Evolutionary conservation across 2,888 invertebrate genomes (phyloP).

Genomic region (Myathropa florea): DNA sequence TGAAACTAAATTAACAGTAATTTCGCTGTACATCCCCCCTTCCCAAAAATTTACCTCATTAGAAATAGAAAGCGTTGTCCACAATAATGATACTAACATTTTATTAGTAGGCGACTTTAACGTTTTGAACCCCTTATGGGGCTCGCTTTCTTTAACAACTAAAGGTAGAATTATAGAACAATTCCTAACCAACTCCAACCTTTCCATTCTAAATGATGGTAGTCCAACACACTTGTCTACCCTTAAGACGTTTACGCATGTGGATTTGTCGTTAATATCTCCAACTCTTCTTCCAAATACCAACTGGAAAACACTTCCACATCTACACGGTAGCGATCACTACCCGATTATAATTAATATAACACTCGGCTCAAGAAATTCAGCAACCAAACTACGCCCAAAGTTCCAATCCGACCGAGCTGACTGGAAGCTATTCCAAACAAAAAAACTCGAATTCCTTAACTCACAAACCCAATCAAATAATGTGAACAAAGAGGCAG

Average conservation of each 20-base stretch:
- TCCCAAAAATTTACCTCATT: too few relatives aligned
- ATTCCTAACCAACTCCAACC: too few relatives aligned
- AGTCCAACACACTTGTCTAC: slow-evolving; percentile 42
- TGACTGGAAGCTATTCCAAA: slow-evolving; percentile 14
- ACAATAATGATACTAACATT: slow-evolving; percentile 22
- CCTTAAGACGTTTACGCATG: slow-evolving; percentile 32
- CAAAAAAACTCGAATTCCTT: neutral
- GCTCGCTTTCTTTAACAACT: neutral
- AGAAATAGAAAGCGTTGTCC: slow-evolving; percentile 10
- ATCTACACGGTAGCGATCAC: slow-evolving; percentile 37
- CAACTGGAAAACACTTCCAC: slow-evolving; percentile 8
- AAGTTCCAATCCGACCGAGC: neutral
- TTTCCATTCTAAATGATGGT: neutral
- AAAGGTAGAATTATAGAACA: neutral
- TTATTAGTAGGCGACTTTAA: slow-evolving; percentile 35
- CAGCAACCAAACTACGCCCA: neutral
- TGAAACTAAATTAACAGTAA: slow-evolving; percentile 14
- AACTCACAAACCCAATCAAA: neutral
- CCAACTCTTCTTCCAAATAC: slow-evolving; percentile 12
- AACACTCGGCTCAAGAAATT: too few relatives aligned
- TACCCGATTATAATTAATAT: slow-evolving; percentile 28
- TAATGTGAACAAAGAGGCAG: slow-evolving; percentile 6
- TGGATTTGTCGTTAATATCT: slow-evolving; percentile 3
- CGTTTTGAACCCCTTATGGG: slow-evolving; percentile 42
- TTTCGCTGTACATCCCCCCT: too few relatives aligned